Evolutionary conservation across 2,888 invertebrate species (phyloP).

Genomic region (Noctua comes): DNA sequence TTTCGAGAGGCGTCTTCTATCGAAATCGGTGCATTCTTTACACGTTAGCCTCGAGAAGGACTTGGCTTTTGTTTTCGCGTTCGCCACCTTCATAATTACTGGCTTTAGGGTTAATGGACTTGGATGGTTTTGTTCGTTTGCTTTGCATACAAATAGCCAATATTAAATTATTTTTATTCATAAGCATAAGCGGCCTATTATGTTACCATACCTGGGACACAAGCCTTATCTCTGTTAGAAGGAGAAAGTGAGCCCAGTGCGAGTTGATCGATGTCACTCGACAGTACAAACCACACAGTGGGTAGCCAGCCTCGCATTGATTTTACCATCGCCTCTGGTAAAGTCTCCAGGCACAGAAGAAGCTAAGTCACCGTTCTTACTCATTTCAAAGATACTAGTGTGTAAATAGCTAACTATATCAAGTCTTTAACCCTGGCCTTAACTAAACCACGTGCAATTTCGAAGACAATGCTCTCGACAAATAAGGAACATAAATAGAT

Average conservation of each 20-base stretch:
- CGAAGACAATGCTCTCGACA: constrained; percentile 1
- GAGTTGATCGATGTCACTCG: background rate
- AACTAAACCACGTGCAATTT: constrained; percentile 6
- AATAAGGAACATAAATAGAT: background rate
- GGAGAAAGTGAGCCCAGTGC: background rate
- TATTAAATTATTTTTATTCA: too few species aligned
- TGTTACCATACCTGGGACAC: background rate
- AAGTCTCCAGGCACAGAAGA: background rate
- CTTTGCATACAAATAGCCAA: constrained; percentile 10
- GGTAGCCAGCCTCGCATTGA: background rate
- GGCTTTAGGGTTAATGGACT: constrained; percentile 72
- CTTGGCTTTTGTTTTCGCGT: constrained; percentile 78
- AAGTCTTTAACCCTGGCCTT: background rate
- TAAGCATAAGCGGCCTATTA: background rate
- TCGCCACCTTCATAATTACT: constrained; percentile 77
- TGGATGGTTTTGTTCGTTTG: constrained; percentile 67
- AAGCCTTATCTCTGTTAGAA: background rate
- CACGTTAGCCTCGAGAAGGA: constrained; percentile 68
- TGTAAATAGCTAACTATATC: background rate
- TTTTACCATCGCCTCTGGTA: too few species aligned
- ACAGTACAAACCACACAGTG: background rate
- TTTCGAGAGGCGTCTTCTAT: constrained; percentile 73
- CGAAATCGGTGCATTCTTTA: constrained; percentile 79
- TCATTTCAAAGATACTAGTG: background rate
- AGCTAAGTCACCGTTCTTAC: background rate